Evolutionary conservation across 2,797 vertebrate genomes (phyloP), one percentile per base, ranked within the genome.

Genomic region (Enteromius fasciolatus): DNA sequence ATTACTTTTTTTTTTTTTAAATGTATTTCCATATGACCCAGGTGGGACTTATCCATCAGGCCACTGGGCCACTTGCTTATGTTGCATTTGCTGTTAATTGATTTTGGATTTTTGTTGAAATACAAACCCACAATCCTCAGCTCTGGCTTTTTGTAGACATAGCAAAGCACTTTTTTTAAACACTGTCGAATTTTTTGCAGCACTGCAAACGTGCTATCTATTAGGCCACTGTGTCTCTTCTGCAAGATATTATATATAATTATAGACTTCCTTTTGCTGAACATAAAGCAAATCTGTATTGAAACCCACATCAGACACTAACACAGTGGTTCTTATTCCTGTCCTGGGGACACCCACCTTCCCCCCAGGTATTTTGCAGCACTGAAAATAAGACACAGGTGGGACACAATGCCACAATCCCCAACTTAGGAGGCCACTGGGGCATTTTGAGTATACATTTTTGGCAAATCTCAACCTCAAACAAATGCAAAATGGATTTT

Each of bases 111-210:
- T 59, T 2, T 59, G 54, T 10, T 23, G 52, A 57, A 57, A 23
- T 4, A 57, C 52, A 74, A 84, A 86, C 84, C 83, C 86, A 86
- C 83, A 86, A 87, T 83, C 82, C 61, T 77, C 84, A 87, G 82
- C 82, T 87, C 68, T 73, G 9, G 9, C n/a, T 23, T 57, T 57
- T 25, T 61, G 11, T 59, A 25, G 39, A 41, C 8, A 39, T 39
- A 9, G 39, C 1, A 9, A 39, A 39, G 20, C 20, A n/a, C 9
- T 1, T 57, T 54, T n/a, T 57, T n/a, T 57, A 57, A 57, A 57
- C 20, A 57, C 54, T 23, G 54, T 57, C 2, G 0, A 41, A 2
- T 4, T 23, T 11, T 57, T 57, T 57, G 54, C 54, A 57, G 52
- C 52, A 57, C 52, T 54, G 20, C 39, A 41, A 39, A 39, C 36